Base-by-base conservation (phyloP, 2,797 vertebrate genomes). In the Urophycis tenuis region DNA sequence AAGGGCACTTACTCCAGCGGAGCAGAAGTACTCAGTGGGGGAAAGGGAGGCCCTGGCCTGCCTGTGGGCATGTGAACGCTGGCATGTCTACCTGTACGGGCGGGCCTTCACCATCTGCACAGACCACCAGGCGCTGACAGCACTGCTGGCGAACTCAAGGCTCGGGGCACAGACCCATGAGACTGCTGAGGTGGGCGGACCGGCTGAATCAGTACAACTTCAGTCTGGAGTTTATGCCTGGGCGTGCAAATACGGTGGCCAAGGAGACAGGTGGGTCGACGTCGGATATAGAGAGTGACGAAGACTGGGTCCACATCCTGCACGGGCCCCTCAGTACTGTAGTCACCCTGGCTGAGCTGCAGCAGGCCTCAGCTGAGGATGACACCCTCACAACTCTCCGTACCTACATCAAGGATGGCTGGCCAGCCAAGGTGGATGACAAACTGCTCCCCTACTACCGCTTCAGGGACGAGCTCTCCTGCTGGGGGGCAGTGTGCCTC, bases 81-180 rank as follows among this genome's bases (percentile, higher is more conserved):
- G 72, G 73, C 60, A 71, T 49, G 31, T 78, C 2, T 78, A 74
- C 17, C 73, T 74, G 11, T 74, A 74, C 32, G 72, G 77, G 14
- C 25, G 19, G 9, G 6, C 22, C 7, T 78, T 78, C 19, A 78
- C 73, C 5, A 53, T 78, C 7, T 15, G 77, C 29, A 74, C 77
- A n/a, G 53, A 74, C 33, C 77, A 74, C 64, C 72, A 78, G 14
- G 33, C 72, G 3, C 73, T 71, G n/a, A n/a, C n/a, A n/a, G n/a
- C n/a, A n/a, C n/a, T n/a, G n/a, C n/a, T n/a, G n/a, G n/a, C n/a
- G n/a, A n/a, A 7, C 67, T 72, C 34, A 31, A 5, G 53, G 53
- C 39, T 74, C 53, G 9, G 30, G 64, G 7, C 77, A 78, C 31
- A 78, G 29, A 34, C 36, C 77, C 11, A 17, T 53, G 17, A 12